A percentile compares a stretch with the other conserved stretches of the same genome.
phyloP scores from a whole-genome alignment of 2,113 vertebrate species.

The Tragulus kanchil region DNA sequence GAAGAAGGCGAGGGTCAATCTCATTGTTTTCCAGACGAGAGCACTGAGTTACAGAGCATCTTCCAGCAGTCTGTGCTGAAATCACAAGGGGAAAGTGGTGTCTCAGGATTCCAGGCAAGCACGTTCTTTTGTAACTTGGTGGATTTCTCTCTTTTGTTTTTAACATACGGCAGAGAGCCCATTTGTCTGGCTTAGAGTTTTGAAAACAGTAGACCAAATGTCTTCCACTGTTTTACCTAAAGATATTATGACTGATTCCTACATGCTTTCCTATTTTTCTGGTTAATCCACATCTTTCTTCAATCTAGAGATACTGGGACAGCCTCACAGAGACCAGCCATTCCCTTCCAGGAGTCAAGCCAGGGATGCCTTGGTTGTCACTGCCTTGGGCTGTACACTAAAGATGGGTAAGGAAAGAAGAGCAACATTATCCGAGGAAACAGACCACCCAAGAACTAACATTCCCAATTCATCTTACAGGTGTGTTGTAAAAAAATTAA shows the following conservation, averaged over 20 bases:
- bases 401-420: background rate
- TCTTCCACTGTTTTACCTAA: background rate
- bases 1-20: background rate
- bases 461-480: background rate
- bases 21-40: background rate
- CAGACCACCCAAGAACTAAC: background rate
- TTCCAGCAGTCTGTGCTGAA: background rate
- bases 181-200: conserved; percentile 10
- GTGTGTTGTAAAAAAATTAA: background rate
- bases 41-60: background rate
- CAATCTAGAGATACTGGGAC: background rate
- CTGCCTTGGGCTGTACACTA: background rate
- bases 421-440: background rate
- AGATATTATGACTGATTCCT: background rate
- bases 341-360: background rate
- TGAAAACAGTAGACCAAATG: conserved; percentile 3
- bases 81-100: background rate
- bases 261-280: background rate
- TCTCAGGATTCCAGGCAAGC: background rate
- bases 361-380: background rate
- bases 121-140: background rate
- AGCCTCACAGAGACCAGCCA: background rate
- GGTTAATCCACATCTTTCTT: background rate
- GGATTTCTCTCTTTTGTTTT: conserved; percentile 18
- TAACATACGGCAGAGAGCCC: background rate